These are phyloP conservation scores for Penaeus chinensis DNA, from an alignment of 1,140 invertebrate species.

Conservation along the genomic window DNA sequence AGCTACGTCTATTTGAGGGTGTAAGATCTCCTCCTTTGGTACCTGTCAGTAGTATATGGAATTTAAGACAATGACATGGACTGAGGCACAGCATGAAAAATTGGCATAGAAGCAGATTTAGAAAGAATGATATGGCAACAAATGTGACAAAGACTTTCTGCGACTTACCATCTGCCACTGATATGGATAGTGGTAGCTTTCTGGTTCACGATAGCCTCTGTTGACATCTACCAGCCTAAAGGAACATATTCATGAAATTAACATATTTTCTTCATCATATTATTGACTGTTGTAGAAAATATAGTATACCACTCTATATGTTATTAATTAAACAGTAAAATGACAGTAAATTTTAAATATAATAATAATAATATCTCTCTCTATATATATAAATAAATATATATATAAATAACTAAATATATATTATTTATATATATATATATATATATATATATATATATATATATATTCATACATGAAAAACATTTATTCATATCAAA, in stretches of 20 bases:
- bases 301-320: no score
- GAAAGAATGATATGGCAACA: background rate
- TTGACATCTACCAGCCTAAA: constrained; percentile 28
- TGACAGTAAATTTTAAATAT: no score
- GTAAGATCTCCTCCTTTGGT: background rate
- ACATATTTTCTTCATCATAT: no score
- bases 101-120: background rate
- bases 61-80: background rate
- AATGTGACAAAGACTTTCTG: background rate
- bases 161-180: constrained; percentile 33
- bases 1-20: background rate
- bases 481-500: no score
- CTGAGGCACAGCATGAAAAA: background rate
- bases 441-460: no score
- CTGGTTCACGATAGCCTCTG: constrained; percentile 2
- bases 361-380: no score
- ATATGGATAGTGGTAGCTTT: background rate
- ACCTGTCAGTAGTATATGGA: background rate
- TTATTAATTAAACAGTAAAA: no score
- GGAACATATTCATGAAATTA: background rate
- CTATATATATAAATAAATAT: no score
- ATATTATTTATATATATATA: no score
- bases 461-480: no score
- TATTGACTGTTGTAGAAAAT: no score
- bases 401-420: no score